A percentile compares a stretch with the other conserved stretches of the same genome.
These are phyloP conservation scores for Hydrophis major DNA, from an alignment of 2,797 vertebrate species.

Conservation along the genomic window DNA sequence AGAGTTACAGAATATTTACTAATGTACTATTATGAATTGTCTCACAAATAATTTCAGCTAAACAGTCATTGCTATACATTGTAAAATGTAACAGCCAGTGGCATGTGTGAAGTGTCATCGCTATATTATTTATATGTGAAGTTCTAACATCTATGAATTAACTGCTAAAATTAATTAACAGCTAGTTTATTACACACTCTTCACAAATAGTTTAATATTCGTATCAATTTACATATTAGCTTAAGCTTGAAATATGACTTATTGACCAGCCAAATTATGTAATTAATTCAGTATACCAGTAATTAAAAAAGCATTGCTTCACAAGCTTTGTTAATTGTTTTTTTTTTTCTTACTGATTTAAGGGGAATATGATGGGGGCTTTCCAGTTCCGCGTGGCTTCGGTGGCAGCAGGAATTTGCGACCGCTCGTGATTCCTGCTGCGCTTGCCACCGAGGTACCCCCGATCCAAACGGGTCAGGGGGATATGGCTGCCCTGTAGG, in stretches of 20 bases:
- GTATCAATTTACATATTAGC: conserved; percentile 5
- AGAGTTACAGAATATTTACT: conserved; percentile 38
- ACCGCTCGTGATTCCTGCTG: too few relatives aligned
- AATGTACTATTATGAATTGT: conserved; percentile 1
- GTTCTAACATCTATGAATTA: conserved; percentile 6
- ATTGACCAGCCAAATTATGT: conserved; percentile 24
- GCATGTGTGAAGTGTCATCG: background rate
- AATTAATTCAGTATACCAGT: conserved; percentile 27
- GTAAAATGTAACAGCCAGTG: conserved; percentile 24
- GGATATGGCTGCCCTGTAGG: too few relatives aligned
- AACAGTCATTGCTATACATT: conserved; percentile 30
- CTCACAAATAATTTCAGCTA: conserved; percentile 21
- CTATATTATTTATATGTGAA: conserved; percentile 17
- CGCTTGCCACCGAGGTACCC: too few relatives aligned
- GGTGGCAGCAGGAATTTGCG: too few relatives aligned
- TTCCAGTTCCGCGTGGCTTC: too few relatives aligned
- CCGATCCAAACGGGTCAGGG: too few relatives aligned
- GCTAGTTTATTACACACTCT: background rate
- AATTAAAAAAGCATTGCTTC: conserved; percentile 7
- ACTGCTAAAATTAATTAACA: conserved; percentile 1
- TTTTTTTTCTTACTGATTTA: background rate
- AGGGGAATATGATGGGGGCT: background rate
- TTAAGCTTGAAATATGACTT: conserved; percentile 10
- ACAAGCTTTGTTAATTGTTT: background rate
- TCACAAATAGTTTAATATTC: conserved; percentile 18